These are phyloP conservation scores for Galleria mellonella DNA, from an alignment of 1,140 invertebrate genomes.

Conservation along the genomic window DNA sequence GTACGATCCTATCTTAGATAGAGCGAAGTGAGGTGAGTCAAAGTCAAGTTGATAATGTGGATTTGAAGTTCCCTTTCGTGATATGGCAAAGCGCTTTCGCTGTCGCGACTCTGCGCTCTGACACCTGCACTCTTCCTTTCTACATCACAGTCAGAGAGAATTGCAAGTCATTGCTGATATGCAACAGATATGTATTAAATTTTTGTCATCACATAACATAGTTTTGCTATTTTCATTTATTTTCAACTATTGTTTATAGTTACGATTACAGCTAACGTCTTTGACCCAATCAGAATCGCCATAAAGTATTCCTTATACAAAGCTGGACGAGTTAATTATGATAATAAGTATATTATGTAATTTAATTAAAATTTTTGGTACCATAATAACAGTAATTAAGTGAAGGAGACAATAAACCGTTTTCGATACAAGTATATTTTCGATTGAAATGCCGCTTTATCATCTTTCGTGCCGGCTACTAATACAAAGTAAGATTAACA, in stretches of 20 bases:
- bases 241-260: no score
- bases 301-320: no score
- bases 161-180: slow-evolving; percentile 18
- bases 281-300: no score
- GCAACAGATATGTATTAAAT: slow-evolving; percentile 7
- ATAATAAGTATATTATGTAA: no score
- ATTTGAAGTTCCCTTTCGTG: slow-evolving; percentile 60
- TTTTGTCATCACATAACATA: slow-evolving; percentile 5
- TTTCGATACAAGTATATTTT: not conserved
- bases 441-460: slow-evolving; percentile 24
- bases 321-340: no score
- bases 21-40: slow-evolving; percentile 37
- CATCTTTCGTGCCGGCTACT: slow-evolving; percentile 30
- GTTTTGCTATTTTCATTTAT: no score
- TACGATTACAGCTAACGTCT: no score
- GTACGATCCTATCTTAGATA: slow-evolving; percentile 26
- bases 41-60: slow-evolving; percentile 31
- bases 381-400: not conserved
- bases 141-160: slow-evolving; percentile 31
- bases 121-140: slow-evolving; percentile 68
- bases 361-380: no score
- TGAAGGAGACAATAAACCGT: no score
- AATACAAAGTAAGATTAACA: slow-evolving; percentile 55
- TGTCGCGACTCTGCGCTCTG: slow-evolving; percentile 44
- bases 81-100: slow-evolving; percentile 58